phyloP scores from a whole-genome alignment of 1,140 invertebrate genomes.

The Pomphorhynchus laevis region DNA sequence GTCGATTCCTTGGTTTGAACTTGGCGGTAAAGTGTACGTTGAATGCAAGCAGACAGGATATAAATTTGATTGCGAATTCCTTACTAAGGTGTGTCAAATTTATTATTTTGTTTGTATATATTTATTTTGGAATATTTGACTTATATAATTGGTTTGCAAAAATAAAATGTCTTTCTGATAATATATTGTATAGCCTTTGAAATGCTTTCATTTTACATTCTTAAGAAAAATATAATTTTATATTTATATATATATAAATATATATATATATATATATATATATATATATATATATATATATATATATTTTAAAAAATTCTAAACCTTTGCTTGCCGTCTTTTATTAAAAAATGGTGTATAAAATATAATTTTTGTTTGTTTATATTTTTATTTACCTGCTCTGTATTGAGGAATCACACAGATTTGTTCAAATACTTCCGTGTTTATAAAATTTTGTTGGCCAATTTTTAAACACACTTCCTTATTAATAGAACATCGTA shows the following conservation, averaged over 20 bases:
- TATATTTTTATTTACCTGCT: too few species aligned
- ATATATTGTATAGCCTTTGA: too few species aligned
- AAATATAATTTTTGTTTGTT: too few species aligned
- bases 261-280: not conserved
- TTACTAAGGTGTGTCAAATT: constrained; percentile 18
- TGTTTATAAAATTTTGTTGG: not conserved
- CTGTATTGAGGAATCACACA: too few species aligned
- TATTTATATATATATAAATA: not conserved
- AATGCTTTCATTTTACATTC: too few species aligned
- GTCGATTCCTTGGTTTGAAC: constrained; percentile 24
- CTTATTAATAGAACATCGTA: not conserved
- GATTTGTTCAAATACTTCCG: not conserved
- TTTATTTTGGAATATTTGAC: not conserved
- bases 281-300: too few species aligned
- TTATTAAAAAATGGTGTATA: too few species aligned
- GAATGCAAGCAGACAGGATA: constrained; percentile 24
- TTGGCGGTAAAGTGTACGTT: constrained; percentile 21
- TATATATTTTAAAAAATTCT: too few species aligned
- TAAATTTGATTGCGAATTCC: constrained; percentile 22
- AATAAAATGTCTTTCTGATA: too few species aligned
- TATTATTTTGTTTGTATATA: not conserved
- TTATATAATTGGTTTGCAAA: not conserved
- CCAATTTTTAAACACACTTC: not conserved
- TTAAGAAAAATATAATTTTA: not conserved
- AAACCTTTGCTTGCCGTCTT: too few species aligned